Evolutionary conservation across 2,797 vertebrate genomes (phyloP), one percentile per base, ranked within the genome.

Genomic region (Pelodytes ibericus): DNA sequence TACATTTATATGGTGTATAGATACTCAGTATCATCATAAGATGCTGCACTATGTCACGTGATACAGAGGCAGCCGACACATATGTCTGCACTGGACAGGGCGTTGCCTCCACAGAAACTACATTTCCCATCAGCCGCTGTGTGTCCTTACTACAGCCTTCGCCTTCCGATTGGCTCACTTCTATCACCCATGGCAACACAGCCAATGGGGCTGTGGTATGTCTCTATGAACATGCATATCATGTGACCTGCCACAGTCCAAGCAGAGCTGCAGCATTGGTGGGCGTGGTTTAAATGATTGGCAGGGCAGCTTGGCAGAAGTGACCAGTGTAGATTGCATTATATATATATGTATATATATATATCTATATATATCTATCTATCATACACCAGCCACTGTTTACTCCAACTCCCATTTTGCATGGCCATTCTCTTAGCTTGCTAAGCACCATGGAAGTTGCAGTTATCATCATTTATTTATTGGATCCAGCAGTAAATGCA

Each of bases 41-140:
- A n/a, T n/a, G n/a, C n/a, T 3, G 41, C 18, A 15, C 15, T 13
- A 10, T 13, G 41, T 44, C 41, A 44, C 41, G n/a, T n/a, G n/a
- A n/a, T n/a, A n/a, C n/a, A 36, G 36, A 7, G 7, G 36, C 33
- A 1, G 18, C 47, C 26, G 59, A 31, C 72, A 30, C 74, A 75
- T 64, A 56, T 69, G 74, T 61, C 64, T 20, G 56, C 41, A 11
- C 10, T 18, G 41, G 49, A 31, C 64, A 44, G 64, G 71, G 77
- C 31, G 44, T 29, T 47, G 77, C 24, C 56, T 22, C 18, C 41
- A 20, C 22, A 7, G n/a, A 61, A 25, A 75, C 74, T 75, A 75
- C 74, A 69, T 4, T 59, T 75, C 73, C 73, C 73, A 13, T 33
- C 56, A 68, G 0, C 41, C 36, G 63, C 20, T 58, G 3, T 15